phyloP scores from a whole-genome alignment of 2,113 vertebrate species.

The Chlorodrepanis virens region DNA sequence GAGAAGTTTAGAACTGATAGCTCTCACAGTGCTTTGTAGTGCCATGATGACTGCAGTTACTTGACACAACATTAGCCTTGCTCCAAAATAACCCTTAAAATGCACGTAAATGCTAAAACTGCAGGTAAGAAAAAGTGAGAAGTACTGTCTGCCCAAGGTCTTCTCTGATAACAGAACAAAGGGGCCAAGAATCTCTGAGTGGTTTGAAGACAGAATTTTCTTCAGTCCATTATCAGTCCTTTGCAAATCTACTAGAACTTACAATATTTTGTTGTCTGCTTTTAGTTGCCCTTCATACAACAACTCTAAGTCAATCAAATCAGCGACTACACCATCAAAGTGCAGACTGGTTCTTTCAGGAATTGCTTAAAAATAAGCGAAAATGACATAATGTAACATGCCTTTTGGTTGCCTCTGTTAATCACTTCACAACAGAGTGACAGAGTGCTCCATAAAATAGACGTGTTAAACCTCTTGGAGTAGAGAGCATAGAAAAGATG shows the following conservation, averaged over 20 bases:
- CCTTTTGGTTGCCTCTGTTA: not conserved
- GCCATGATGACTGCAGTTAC: not conserved
- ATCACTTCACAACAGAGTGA: not conserved
- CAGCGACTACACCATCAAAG: not conserved
- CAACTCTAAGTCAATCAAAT: not conserved
- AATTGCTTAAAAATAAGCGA: not conserved
- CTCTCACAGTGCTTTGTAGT: not conserved
- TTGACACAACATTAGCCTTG: not conserved
- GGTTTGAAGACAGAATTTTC: not conserved
- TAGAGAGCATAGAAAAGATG: not conserved
- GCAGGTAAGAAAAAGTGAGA: not conserved
- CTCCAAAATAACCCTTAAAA: not conserved
- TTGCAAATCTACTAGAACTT: not conserved
- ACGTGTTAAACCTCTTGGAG: not conserved
- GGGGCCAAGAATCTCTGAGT: not conserved
- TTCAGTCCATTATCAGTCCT: not conserved
- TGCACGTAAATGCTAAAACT: not conserved
- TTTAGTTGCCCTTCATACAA: not conserved
- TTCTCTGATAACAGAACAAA: fast-evolving
- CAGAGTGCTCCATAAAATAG: not conserved
- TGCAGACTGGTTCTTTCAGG: not conserved
- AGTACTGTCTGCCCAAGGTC: not conserved
- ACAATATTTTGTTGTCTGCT: not conserved
- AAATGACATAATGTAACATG: not conserved
- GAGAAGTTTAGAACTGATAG: not conserved